phyloP scores from a whole-genome alignment of 2,888 invertebrate species.

The Chymomyza fuscimana region DNA sequence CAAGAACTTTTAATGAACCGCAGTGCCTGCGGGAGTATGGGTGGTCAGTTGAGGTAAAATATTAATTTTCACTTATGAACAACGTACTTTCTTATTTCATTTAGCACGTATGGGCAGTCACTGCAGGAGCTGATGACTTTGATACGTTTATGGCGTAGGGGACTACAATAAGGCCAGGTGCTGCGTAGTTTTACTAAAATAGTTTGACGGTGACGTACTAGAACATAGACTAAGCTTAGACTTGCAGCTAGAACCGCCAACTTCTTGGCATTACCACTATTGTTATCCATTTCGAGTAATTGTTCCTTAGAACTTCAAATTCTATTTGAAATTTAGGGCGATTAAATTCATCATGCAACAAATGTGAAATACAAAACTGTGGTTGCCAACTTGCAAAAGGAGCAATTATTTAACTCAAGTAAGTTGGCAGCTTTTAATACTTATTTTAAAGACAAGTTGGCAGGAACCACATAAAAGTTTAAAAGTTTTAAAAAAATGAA shows the following conservation, averaged over 20 bases:
- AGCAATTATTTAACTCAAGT: background rate
- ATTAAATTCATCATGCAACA: background rate
- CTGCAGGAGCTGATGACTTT: slow-evolving; percentile 67
- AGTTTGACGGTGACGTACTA: slow-evolving; percentile 80
- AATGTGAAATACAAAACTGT: background rate
- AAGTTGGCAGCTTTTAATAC: background rate
- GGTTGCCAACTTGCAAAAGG: background rate
- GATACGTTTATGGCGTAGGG: slow-evolving; percentile 67
- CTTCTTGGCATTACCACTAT: slow-evolving; percentile 5
- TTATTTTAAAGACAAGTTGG: background rate
- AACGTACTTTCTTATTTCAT: slow-evolving; percentile 73
- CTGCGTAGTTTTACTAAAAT: slow-evolving; percentile 78
- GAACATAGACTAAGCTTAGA: slow-evolving; percentile 72
- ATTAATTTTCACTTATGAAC: background rate
- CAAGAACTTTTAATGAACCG: slow-evolving; percentile 81
- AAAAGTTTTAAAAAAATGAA: background rate
- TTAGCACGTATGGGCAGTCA: slow-evolving; percentile 64
- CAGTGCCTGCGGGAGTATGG: slow-evolving; percentile 58
- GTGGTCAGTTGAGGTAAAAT: background rate
- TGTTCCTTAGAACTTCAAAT: background rate
- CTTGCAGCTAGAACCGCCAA: slow-evolving; percentile 66
- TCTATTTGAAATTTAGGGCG: background rate
- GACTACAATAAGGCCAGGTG: slow-evolving; percentile 45
- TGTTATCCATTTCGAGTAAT: background rate
- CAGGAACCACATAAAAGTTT: background rate